Evolutionary conservation across 92 coral and sea anemone species (phyloP).

Genomic region (Phenganax subtilis): DNA sequence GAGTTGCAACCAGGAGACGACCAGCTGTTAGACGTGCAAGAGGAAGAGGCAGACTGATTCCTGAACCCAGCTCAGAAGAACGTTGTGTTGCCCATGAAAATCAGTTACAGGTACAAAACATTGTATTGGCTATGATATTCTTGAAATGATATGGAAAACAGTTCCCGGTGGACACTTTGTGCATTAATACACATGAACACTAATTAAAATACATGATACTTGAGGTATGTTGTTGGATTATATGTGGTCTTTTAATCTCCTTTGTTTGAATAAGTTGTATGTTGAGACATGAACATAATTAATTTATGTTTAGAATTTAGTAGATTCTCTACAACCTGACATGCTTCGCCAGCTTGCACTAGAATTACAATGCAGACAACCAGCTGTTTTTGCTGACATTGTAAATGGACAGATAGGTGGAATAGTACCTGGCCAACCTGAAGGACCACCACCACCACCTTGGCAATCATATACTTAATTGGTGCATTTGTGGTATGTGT

Average conservation of each 20-base stretch:
- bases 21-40: neutral
- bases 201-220: neutral
- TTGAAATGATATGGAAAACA: neutral
- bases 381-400: constrained; percentile 19
- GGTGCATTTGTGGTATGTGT: constrained; percentile 6
- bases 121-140: neutral
- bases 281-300: too few species aligned
- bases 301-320: neutral
- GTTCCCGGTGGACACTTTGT: neutral
- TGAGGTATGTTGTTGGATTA: neutral
- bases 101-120: constrained; percentile 35
- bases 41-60: constrained; percentile 23
- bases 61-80: constrained; percentile 11
- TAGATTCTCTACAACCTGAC: neutral
- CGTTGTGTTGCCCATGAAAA: constrained; percentile 9
- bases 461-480: constrained; percentile 8
- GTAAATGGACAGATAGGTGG: constrained; percentile 21
- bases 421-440: neutral
- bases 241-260: neutral
- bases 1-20: constrained; percentile 8
- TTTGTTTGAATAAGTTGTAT: too few species aligned
- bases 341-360: constrained; percentile 22
- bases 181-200: neutral
- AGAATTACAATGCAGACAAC: constrained; percentile 11
- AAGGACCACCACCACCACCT: neutral